These are phyloP conservation scores for Athene noctua DNA, from an alignment of 2,113 vertebrate genomes.

Conservation along the genomic window DNA sequence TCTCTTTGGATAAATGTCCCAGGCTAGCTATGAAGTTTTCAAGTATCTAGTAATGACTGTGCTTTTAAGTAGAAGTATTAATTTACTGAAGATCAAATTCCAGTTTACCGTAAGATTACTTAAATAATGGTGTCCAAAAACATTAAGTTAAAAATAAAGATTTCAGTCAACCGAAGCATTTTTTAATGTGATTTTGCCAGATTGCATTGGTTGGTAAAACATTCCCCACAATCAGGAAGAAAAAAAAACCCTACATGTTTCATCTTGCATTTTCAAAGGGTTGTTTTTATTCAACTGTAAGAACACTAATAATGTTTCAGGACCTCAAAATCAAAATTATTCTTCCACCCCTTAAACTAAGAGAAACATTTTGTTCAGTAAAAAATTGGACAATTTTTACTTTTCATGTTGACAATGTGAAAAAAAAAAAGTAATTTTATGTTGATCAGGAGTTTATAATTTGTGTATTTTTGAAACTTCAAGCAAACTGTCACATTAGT, in stretches of 20 bases:
- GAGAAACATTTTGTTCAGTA: not conserved
- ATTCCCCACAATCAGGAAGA: not conserved
- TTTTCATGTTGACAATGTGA: not conserved
- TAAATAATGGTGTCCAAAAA: not conserved
- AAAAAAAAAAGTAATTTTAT: not conserved
- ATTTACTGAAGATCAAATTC: not conserved
- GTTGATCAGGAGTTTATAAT: not conserved
- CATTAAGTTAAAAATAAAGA: not conserved
- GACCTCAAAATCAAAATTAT: not conserved
- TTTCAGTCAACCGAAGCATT: not conserved
- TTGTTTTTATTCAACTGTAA: not conserved
- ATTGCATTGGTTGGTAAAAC: not conserved
- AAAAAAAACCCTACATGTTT: not conserved
- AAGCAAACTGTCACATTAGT: not conserved
- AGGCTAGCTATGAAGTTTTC: not conserved
- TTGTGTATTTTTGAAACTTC: not conserved
- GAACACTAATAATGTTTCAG: not conserved
- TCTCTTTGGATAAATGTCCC: not conserved
- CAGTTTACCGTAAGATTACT: not conserved
- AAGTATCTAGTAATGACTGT: not conserved
- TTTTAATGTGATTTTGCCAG: not conserved
- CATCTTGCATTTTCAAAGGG: not conserved
- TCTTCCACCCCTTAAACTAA: not conserved
- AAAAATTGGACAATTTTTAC: not conserved
- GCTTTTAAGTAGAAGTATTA: not conserved